phyloP scores from a whole-genome alignment of 2,113 vertebrate species.

The cat (Felis catus) region F.catus_Fca126_mat1.0 CM031412.1:233185501-233186000 shows the following conservation, averaged over 20 bases:
- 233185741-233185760: neutral
- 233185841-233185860: too few species aligned
- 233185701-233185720: neutral
- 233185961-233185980: neutral
- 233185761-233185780: neutral
- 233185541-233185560: neutral
- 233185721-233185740: neutral
- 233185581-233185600: neutral
- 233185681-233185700: neutral
- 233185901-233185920: neutral
- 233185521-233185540: neutral
- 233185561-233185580: neutral
- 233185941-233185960: neutral
- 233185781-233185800: neutral
- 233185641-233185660: neutral
- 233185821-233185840: neutral
- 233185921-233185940: neutral
- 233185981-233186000: too few species aligned
- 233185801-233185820: neutral
- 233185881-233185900: too few species aligned
- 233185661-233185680: neutral
- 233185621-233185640: neutral
- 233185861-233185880: neutral
- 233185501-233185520: neutral
- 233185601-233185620: neutral